Evolutionary conservation across 2,888 invertebrate species (phyloP).

Genomic region (Dysmachus trigonus): DNA sequence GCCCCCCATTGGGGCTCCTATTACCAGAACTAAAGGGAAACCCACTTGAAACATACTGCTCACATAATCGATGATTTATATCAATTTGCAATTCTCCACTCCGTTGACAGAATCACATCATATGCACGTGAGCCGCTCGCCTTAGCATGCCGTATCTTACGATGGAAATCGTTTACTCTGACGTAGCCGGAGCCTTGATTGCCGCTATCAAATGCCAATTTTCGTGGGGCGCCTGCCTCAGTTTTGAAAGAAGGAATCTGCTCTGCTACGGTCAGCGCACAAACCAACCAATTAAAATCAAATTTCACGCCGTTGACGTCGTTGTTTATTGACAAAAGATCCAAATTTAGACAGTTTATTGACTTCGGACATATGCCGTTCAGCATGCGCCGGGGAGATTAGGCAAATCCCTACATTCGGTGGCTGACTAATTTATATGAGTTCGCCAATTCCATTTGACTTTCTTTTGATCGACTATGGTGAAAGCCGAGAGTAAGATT

Average conservation of each 20-base stretch:
- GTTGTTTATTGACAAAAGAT: constrained; percentile 13
- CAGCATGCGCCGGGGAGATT: not conserved
- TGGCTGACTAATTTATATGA: not conserved
- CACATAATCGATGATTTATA: not conserved
- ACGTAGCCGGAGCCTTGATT: not conserved
- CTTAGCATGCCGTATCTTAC: not conserved
- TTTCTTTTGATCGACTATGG: not conserved
- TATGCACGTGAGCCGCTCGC: not conserved
- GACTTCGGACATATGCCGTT: not conserved
- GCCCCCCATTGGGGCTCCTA: not conserved
- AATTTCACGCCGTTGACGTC: not conserved
- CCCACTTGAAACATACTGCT: not conserved
- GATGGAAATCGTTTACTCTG: not conserved
- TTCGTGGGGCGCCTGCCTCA: not conserved
- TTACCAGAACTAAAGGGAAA: not conserved
- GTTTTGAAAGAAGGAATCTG: not conserved
- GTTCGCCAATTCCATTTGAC: not conserved
- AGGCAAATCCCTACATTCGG: not conserved
- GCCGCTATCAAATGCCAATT: not conserved
- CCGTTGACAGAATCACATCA: not conserved
- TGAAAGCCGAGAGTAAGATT: not conserved
- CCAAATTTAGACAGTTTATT: constrained; percentile 31
- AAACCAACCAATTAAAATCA: not conserved
- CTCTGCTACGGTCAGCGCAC: not conserved
- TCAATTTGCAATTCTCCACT: not conserved